Base-by-base conservation (phyloP, 92 coral and sea anemone species). In the Bergia sp. region DNA sequence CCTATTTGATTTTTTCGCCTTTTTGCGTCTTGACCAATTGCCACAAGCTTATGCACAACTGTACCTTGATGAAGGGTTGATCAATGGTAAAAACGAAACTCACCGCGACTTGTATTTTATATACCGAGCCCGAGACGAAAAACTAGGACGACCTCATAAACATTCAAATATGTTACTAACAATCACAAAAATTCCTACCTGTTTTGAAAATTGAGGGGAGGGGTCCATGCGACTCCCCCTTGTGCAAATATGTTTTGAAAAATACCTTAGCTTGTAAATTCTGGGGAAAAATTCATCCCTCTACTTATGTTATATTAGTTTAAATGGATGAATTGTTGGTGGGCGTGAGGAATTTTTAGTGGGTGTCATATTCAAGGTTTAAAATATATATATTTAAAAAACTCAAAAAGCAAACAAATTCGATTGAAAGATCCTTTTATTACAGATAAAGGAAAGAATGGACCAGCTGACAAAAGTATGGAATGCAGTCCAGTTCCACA, bases 361-460 rank as follows among this genome's bases (percentile, higher is more conserved):
- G 40, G 76, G 9, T 72, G 41, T 72, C 76, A 37, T 13, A 72
- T 72, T 72, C 76, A 37, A 72, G 76, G 76, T 72, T 72, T 72
- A 72, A 72, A 23, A 72, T 65, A 72, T 72, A 72, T 13, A 72
- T 72, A 72, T 72, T 72, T 6, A 72, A 72, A 72, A 21, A 72
- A 21, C 82, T 78, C 57, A 47, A 78, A 47, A 78, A 49, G 57
- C 66, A 78, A 78, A 78, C 7, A 44, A 37, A 45, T 21, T n/a
- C 10, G 50, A 44, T 21, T 45, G 38, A 42, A 41, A 78, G 37
- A 78, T 78, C 64, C 65, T 78, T 78, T 45, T 42, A 49, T 78
- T 47, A 45, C 66, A 78, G 82, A 42, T 78, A 44, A 78, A 44
- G 57, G 64, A 78, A 45, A 44, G 82, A 78, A 78, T 78, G 55